Percentiles rank a stretch among this genome's conserved stretches.
Evolutionary conservation across 2,797 vertebrate genomes (phyloP).

Genomic region (Anolis apletophallus): DNA sequence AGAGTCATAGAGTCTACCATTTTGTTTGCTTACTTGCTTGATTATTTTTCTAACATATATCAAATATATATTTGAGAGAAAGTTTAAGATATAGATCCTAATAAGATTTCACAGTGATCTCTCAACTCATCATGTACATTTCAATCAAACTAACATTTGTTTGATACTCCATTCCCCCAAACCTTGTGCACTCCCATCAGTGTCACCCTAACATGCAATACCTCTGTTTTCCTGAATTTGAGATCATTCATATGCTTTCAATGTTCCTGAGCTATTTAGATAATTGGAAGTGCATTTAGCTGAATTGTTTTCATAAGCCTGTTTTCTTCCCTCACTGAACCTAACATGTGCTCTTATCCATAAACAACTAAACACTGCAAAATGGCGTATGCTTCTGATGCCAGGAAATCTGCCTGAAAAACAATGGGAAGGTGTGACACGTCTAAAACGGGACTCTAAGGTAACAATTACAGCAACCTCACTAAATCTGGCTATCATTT

Average conservation of each 20-base stretch:
- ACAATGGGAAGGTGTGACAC: not conserved
- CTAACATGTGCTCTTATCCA: not conserved
- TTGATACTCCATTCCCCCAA: not conserved
- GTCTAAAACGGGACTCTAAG: not conserved
- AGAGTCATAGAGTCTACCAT: not conserved
- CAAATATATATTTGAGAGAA: conserved; percentile 14
- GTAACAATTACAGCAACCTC: not conserved
- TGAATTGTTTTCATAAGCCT: not conserved
- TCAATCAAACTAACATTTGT: not conserved
- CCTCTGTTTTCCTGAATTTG: not conserved
- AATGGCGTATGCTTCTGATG: not conserved
- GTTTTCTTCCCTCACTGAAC: not conserved
- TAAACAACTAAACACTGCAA: rapidly evolving
- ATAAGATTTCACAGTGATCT: not conserved
- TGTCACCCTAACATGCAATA: not conserved
- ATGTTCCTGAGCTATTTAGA: not conserved
- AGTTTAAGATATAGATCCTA: not conserved
- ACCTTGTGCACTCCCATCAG: not conserved
- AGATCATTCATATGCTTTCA: not conserved
- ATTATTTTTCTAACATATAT: not conserved
- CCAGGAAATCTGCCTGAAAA: not conserved
- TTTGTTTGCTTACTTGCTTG: not conserved
- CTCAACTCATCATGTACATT: not conserved
- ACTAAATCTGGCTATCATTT: not conserved
- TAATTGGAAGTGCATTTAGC: not conserved